Percentiles rank a stretch among this genome's conserved stretches.
Conservation (phyloP, 2,888 invertebrate species). For the Hybos culiciformis region DNA sequence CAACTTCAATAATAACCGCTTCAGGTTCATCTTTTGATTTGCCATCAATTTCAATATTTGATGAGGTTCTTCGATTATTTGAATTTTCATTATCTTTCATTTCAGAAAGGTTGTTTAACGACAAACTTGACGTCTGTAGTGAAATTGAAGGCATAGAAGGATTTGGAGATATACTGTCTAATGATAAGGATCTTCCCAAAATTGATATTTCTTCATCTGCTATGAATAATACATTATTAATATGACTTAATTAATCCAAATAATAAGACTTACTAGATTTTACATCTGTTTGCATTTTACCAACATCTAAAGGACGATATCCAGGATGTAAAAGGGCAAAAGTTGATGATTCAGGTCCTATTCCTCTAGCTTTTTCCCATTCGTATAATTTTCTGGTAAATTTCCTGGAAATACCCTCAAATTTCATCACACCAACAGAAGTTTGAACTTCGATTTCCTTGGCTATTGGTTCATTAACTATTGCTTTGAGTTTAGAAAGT, state of each 20-base stretch:
- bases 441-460: constrained; percentile 71
- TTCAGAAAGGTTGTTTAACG: constrained; percentile 58
- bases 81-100: constrained; percentile 40
- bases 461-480: constrained; percentile 40
- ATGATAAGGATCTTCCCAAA: constrained; percentile 61
- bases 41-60: constrained; percentile 27
- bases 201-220: constrained; percentile 32
- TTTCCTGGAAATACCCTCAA: constrained; percentile 75
- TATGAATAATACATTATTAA: not conserved
- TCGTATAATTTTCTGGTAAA: constrained; percentile 82
- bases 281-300: constrained; percentile 28
- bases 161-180: constrained; percentile 56
- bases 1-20: constrained; percentile 66
- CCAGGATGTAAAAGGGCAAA: constrained; percentile 59
- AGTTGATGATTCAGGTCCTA: constrained; percentile 72
- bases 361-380: constrained; percentile 81
- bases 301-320: constrained; percentile 34
- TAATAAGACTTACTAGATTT: constrained; percentile 6
- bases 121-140: constrained; percentile 58
- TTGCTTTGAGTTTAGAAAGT: constrained; percentile 36
- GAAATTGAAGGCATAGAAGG: constrained; percentile 38
- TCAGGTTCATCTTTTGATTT: constrained; percentile 43
- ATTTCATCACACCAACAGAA: constrained; percentile 68
- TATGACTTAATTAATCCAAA: not conserved
- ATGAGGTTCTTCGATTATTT: constrained; percentile 15